A percentile compares a stretch with the other conserved stretches of the same genome.
These are phyloP conservation scores for Pollenia amentaria DNA, from an alignment of 2,888 invertebrate genomes.

Conservation along the genomic window DNA sequence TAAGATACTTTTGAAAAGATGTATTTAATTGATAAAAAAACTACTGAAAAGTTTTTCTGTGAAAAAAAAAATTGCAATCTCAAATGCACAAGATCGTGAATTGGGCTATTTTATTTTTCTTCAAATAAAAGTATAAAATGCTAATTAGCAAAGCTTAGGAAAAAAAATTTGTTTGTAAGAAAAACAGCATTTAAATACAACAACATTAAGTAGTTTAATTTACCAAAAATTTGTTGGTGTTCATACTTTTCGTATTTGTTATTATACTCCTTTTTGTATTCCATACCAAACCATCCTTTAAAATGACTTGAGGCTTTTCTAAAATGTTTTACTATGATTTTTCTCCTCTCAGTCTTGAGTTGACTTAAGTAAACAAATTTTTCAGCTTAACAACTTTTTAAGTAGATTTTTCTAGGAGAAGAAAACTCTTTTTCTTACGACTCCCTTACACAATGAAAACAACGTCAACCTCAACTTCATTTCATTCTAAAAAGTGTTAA, in stretches of 20 bases:
- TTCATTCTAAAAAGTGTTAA: constrained; percentile 36
- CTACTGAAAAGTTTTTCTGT: too few relatives aligned
- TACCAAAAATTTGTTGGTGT: constrained; percentile 5
- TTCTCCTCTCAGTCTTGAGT: constrained; percentile 10
- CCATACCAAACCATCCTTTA: constrained; percentile 21
- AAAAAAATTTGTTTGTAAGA: constrained; percentile 40
- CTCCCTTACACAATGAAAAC: background rate
- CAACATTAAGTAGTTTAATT: constrained; percentile 35
- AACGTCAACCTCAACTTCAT: background rate
- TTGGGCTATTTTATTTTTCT: background rate
- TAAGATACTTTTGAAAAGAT: too few relatives aligned
- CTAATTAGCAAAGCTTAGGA: constrained; percentile 54
- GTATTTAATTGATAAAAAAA: too few relatives aligned
- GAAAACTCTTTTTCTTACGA: constrained; percentile 38
- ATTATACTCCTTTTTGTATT: background rate
- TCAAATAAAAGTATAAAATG: background rate
- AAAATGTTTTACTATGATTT: constrained; percentile 25
- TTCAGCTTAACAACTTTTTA: constrained; percentile 71
- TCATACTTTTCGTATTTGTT: constrained; percentile 3
- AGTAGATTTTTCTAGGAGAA: constrained; percentile 63
- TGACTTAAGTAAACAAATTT: constrained; percentile 66
- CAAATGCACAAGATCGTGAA: too few relatives aligned
- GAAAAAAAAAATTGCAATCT: too few relatives aligned
- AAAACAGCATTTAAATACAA: constrained; percentile 43
- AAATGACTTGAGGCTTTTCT: constrained; percentile 63